phyloP scores from a whole-genome alignment of 2,113 vertebrate genomes.

The Entomyzon cyanotis region DNA sequence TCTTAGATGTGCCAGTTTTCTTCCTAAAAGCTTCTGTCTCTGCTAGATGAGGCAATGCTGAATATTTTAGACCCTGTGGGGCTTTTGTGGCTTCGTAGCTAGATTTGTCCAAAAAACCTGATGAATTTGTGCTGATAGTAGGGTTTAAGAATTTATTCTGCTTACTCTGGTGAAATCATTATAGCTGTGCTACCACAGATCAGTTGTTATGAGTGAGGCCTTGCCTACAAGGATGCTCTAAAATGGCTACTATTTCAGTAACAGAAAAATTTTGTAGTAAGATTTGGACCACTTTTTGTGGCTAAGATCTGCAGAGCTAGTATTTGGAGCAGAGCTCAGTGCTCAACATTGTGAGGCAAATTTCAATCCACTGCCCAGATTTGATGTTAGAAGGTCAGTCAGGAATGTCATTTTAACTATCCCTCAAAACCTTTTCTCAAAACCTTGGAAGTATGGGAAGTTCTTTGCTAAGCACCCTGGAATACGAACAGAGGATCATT shows the following conservation, averaged over 20 bases:
- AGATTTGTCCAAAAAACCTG: neutral
- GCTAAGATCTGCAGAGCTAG: neutral
- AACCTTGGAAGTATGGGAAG: neutral
- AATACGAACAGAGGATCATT: neutral
- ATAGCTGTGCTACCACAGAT: neutral
- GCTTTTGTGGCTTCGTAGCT: neutral
- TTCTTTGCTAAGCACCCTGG: neutral
- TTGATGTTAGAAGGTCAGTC: neutral
- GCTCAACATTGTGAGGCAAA: neutral
- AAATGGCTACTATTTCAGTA: neutral
- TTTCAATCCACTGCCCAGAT: neutral
- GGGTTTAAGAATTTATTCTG: conserved; percentile 25
- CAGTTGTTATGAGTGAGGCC: neutral
- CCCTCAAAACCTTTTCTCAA: neutral
- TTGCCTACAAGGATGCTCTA: neutral
- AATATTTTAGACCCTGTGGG: conserved; percentile 28
- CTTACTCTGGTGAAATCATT: neutral
- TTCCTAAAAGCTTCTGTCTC: conserved; percentile 1
- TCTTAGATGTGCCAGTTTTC: neutral
- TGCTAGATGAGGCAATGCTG: neutral
- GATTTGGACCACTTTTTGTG: neutral
- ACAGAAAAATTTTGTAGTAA: neutral
- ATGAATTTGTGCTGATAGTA: conserved; percentile 14
- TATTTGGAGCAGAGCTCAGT: neutral
- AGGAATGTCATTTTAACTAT: neutral